Percentiles rank a stretch among this genome's conserved stretches.
phyloP scores from a whole-genome alignment of 2,113 vertebrate species.

The Agapornis roseicollis region DNA sequence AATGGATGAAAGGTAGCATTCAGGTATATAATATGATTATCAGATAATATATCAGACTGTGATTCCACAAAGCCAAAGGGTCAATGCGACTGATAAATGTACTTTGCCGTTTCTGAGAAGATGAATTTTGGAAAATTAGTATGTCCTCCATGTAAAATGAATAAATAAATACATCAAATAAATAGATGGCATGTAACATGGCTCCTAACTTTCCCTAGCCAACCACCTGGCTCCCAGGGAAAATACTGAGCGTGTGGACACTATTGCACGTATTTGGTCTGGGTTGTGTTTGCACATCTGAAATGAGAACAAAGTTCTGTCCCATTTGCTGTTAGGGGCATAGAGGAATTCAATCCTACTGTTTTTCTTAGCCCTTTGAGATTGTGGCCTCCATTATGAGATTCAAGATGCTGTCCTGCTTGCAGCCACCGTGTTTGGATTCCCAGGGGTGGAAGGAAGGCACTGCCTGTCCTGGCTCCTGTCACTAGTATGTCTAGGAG shows the following conservation, averaged over 20 bases:
- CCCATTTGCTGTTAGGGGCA: rapidly evolving
- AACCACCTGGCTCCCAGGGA: background rate
- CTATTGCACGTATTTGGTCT: background rate
- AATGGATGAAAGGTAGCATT: constrained; percentile 46
- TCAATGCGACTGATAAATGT: constrained; percentile 60
- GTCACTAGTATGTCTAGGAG: background rate
- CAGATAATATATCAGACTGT: constrained; percentile 39
- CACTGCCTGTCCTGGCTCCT: background rate
- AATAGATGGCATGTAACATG: background rate
- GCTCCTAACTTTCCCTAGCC: background rate
- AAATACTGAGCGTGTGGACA: background rate
- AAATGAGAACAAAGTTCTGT: background rate
- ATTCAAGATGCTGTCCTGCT: background rate
- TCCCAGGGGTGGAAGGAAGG: background rate
- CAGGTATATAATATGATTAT: constrained; percentile 66
- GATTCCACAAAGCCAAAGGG: constrained; percentile 56
- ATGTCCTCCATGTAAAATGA: background rate
- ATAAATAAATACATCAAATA: background rate
- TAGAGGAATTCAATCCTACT: background rate
- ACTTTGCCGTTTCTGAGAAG: constrained; percentile 46
- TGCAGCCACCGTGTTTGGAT: background rate
- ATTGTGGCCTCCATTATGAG: background rate
- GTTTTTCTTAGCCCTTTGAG: background rate
- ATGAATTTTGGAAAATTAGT: constrained; percentile 31
- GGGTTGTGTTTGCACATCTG: background rate